These are phyloP conservation scores for Trachelus tabidus DNA, from an alignment of 2,888 invertebrate species.

Conservation along the genomic window DNA sequence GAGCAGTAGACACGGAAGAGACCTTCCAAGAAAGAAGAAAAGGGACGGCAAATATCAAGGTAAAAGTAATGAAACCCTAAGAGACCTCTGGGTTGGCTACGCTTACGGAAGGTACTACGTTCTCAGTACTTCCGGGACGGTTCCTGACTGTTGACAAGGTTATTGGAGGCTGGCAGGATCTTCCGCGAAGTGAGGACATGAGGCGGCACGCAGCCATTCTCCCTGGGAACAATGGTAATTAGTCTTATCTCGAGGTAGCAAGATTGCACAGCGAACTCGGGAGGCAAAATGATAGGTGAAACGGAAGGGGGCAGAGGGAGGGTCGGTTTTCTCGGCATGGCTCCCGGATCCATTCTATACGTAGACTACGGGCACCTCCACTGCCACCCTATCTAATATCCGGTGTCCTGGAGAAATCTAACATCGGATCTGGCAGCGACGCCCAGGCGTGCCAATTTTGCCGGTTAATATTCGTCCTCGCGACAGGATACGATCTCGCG, in stretches of 20 bases:
- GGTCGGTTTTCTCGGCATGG: conserved; percentile 34
- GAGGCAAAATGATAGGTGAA: conserved; percentile 23
- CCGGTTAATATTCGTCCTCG: conserved; percentile 6
- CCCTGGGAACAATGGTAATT: conserved; percentile 53
- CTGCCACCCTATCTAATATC: conserved; percentile 38
- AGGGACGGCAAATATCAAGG: no score
- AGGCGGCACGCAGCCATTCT: conserved; percentile 42
- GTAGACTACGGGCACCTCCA: conserved; percentile 6
- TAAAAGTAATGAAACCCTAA: conserved; percentile 7
- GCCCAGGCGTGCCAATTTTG: conserved; percentile 35
- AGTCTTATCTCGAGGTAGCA: conserved; percentile 51
- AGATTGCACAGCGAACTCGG: conserved; percentile 37
- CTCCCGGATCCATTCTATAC: conserved; percentile 21
- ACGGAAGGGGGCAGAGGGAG: conserved; percentile 27
- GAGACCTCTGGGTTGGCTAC: background rate
- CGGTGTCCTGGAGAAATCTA: conserved; percentile 42
- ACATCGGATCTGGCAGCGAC: conserved; percentile 39
- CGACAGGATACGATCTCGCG: no score
- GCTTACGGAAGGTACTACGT: no score
- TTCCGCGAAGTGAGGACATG: conserved; percentile 24
- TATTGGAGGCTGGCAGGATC: conserved; percentile 36
- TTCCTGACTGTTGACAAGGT: conserved; percentile 41
- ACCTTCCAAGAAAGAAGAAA: no score
- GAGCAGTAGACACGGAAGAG: no score
- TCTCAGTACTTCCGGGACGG: conserved; percentile 10